A percentile compares a stretch with the other conserved stretches of the same genome.
phyloP scores from a whole-genome alignment of 2,797 vertebrate species.

The Sebastes aleutianus region DNA sequence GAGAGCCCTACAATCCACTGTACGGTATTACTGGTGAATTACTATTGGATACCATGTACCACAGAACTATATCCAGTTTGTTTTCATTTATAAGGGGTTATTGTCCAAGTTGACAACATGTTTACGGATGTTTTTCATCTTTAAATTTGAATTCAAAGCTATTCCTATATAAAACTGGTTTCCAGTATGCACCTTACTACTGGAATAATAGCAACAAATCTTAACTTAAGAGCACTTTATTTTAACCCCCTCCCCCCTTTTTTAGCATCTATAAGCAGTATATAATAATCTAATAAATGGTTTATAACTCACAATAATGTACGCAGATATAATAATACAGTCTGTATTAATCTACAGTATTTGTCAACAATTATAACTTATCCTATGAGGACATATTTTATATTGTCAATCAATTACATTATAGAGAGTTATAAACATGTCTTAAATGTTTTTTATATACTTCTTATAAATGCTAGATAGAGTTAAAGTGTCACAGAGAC shows the following conservation, averaged over 20 bases:
- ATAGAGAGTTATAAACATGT: neutral
- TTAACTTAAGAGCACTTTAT: neutral
- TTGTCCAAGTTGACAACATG: neutral
- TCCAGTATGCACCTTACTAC: neutral
- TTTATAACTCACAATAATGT: neutral
- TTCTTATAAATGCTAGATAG: neutral
- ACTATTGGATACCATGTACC: neutral
- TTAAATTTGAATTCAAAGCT: neutral
- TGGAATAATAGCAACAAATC: neutral
- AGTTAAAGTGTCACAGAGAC: neutral
- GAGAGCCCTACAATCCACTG: neutral
- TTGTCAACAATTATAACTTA: neutral
- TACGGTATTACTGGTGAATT: neutral
- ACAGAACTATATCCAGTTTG: neutral
- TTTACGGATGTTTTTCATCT: neutral
- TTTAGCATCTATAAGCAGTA: neutral
- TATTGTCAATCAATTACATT: neutral
- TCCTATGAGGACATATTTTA: neutral
- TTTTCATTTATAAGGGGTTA: neutral
- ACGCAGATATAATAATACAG: neutral
- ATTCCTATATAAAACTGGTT: neutral
- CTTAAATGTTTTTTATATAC: neutral
- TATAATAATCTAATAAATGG: neutral
- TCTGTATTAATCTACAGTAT: neutral
- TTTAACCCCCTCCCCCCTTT: rapidly evolving